Conservation (phyloP, 2,113 vertebrate species). For the Nothocercus julius region DNA sequence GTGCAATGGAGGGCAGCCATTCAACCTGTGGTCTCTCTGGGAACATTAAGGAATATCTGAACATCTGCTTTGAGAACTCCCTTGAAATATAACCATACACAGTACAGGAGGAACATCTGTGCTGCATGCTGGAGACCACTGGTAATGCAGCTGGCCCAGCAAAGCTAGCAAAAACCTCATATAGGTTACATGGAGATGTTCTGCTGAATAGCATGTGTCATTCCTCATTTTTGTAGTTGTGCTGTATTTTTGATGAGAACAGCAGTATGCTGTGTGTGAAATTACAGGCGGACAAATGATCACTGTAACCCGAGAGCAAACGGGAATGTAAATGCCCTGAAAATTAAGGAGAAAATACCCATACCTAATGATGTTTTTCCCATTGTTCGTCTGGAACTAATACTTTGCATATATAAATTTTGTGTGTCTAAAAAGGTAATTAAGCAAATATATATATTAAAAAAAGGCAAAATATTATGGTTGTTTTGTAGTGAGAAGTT, state of each 20-base stretch:
- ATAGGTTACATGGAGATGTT: neutral
- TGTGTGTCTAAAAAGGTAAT: neutral
- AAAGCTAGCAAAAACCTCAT: neutral
- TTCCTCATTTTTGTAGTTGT: neutral
- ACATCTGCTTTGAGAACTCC: constrained; percentile 26
- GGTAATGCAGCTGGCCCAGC: neutral
- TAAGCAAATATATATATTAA: neutral
- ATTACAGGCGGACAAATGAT: neutral
- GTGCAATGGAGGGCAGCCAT: constrained; percentile 13
- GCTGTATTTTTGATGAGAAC: neutral
- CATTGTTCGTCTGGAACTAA: neutral
- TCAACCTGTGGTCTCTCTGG: constrained; percentile 9
- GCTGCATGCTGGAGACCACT: neutral
- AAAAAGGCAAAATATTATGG: neutral
- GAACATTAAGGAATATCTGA: neutral
- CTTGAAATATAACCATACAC: constrained; percentile 25
- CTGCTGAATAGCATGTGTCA: neutral
- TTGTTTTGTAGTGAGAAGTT: neutral
- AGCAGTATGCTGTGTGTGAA: neutral
- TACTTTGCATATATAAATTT: neutral
- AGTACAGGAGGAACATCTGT: neutral
- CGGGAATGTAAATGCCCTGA: neutral
- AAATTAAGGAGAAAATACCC: neutral
- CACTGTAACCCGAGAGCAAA: fast-evolving
- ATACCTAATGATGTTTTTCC: neutral